Evolutionary conservation across 2,888 invertebrate species (phyloP).

Genomic region (Coenonympha glycerion): DNA sequence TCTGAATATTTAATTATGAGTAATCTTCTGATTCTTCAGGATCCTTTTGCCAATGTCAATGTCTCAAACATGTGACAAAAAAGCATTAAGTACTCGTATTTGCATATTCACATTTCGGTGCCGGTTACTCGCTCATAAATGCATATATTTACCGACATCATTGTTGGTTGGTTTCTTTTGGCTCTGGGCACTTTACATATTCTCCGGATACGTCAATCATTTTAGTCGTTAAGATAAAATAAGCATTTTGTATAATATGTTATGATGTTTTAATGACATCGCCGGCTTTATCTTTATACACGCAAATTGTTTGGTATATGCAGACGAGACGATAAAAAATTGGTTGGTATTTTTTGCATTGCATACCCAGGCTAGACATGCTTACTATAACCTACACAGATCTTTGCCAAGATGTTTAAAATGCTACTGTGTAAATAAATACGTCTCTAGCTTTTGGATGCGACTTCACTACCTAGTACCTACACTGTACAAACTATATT

Average conservation of each 20-base stretch:
- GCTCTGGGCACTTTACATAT: constrained; percentile 3
- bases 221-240: constrained; percentile 7
- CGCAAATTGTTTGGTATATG: not conserved
- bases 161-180: constrained; percentile 6
- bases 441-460: too few relatives aligned
- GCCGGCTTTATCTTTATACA: not conserved
- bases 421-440: too few relatives aligned
- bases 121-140: not conserved
- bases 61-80: not conserved
- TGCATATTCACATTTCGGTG: not conserved
- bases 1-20: too few relatives aligned
- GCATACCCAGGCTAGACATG: too few relatives aligned
- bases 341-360: not conserved
- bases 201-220: constrained; percentile 8
- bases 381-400: too few relatives aligned
- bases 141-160: not conserved
- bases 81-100: not conserved
- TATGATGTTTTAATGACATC: constrained; percentile 1
- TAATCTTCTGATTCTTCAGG: too few relatives aligned
- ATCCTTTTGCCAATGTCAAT: too few relatives aligned
- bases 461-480: too few relatives aligned
- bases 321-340: not conserved
- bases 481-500: too few relatives aligned
- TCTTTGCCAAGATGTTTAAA: too few relatives aligned
- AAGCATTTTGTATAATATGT: constrained; percentile 3